Evolutionary conservation across 2,888 invertebrate species (phyloP).

Genomic region (Blastobasis adustella): DNA sequence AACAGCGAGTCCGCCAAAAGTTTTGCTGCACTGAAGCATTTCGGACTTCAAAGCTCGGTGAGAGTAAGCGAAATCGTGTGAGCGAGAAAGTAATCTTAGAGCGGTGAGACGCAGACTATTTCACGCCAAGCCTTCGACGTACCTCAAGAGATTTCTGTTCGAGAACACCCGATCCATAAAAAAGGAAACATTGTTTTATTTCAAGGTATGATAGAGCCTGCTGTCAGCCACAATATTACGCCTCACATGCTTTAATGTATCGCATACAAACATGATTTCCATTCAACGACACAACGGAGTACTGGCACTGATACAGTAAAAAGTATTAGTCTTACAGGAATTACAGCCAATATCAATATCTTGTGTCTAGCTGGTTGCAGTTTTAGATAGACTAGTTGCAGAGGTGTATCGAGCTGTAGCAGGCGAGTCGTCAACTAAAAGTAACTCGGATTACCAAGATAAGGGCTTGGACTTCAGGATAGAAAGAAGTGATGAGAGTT

Average conservation of each 20-base stretch:
- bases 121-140: constrained; percentile 61
- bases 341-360: no score
- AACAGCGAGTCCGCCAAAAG: constrained; percentile 13
- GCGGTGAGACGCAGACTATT: constrained; percentile 42
- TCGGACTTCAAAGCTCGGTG: constrained; percentile 40
- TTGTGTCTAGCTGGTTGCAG: no score
- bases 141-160: constrained; percentile 71
- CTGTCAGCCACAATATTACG: background rate
- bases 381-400: background rate
- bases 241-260: no score
- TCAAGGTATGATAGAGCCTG: constrained; percentile 18
- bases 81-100: constrained; percentile 35
- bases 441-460: background rate
- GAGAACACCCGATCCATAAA: constrained; percentile 64
- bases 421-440: background rate
- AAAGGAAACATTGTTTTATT: constrained; percentile 58
- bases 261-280: no score
- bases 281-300: constrained; percentile 1
- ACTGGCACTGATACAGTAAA: background rate
- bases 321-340: no score
- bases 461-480: background rate
- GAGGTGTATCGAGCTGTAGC: background rate
- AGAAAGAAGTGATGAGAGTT: background rate
- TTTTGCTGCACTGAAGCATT: constrained; percentile 31
- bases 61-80: constrained; percentile 49